Base-by-base conservation (phyloP, 2,888 invertebrate genomes). In the Keiferia lycopersicella region DNA sequence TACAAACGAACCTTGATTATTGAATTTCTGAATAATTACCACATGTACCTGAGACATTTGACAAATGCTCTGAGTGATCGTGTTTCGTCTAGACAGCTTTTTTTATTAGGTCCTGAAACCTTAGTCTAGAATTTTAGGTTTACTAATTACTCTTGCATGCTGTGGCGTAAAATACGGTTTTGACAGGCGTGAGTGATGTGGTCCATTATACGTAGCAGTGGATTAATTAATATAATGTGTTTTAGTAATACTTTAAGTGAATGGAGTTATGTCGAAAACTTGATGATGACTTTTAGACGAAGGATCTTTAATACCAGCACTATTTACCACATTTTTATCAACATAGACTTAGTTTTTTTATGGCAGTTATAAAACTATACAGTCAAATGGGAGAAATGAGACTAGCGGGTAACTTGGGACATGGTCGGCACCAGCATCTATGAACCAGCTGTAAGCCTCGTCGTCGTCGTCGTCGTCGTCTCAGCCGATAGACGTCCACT, bases 21-120 rank as follows among this genome's bases (percentile, higher is more conserved):
- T 1, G 22, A 51, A 16, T 18, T 18, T 12, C 51, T 8, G 20
- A 18, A 6, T 51, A 20, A 51, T 51, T 51, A 51, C 20, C 18
- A 51, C 51, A 22, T 51, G 22, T 22, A 51, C 11, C 51, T 51
- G 51, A 51, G 22, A 51, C 22, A 16, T 51, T 51, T 51, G 51
- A 51, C 51, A 51, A 51, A 51, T 22, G 51, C 18, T 11, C 22
- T 51, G 51, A 51, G n/a, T 18, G 22, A 51, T 51, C 11, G 12
- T 51, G 20, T 51, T 51, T 18, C 16, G 51, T 51, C 51, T 51
- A 22, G 51, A 51, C 51, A 45, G 26, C 3, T 10, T n/a, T 51
- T 51, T 51, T 51, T 51, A 51, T 51, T 12, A 22, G 20, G 51
- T 18, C 18, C 18, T 51, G 51, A 51, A 51, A 51, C 22, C 22